Evolutionary conservation across 2,113 vertebrate genomes (phyloP).

Genomic region (Circaetus cinerascens): DNA sequence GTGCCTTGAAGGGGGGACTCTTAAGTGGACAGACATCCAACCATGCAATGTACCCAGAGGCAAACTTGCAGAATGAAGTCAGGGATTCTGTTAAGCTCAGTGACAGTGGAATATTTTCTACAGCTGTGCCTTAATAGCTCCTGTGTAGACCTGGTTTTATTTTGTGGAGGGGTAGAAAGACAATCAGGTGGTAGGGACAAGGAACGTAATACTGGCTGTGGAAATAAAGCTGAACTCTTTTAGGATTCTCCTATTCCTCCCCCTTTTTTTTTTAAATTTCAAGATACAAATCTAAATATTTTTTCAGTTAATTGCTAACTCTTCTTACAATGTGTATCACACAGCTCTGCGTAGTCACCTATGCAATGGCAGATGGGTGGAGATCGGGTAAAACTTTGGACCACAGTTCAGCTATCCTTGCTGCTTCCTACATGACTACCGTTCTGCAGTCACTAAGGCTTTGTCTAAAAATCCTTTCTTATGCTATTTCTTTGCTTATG

Average conservation of each 20-base stretch:
- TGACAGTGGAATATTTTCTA: background rate
- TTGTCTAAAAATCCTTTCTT: background rate
- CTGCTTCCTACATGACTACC: background rate
- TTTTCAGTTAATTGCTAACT: background rate
- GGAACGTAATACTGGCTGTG: background rate
- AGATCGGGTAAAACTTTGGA: background rate
- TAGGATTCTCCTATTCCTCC: background rate
- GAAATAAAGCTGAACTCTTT: background rate
- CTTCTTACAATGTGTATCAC: background rate
- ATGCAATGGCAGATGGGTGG: background rate
- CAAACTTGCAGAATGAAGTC: background rate
- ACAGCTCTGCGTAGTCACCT: fast-evolving
- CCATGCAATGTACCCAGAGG: background rate
- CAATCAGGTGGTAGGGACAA: background rate
- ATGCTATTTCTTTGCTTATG: background rate
- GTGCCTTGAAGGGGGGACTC: background rate
- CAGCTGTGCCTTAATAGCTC: background rate
- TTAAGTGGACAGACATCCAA: background rate
- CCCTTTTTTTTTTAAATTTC: background rate
- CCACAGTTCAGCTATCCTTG: background rate
- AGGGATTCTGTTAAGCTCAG: background rate
- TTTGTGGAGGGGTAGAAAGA: background rate
- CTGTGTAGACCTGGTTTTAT: background rate
- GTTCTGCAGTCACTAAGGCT: background rate
- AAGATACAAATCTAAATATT: background rate